Base-by-base conservation (phyloP, 2,113 vertebrate genomes). In the Athene cunicularia region DNA sequence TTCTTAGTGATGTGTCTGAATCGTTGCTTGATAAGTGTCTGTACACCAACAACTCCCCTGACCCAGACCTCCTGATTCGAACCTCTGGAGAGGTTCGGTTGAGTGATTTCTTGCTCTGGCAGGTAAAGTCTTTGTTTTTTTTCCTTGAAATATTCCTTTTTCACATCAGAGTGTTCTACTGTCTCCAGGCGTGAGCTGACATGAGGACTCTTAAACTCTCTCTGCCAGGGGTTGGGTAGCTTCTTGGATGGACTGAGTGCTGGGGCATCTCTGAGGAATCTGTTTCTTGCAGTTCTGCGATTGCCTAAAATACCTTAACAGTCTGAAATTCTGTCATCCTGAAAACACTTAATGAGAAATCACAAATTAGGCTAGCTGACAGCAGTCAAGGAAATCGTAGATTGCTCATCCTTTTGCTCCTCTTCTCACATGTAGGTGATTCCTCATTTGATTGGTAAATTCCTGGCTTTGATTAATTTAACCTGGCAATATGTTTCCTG, bases 91-190 rank as follows among this genome's bases (percentile, higher is more conserved):
- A 99, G 97, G 98, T 99, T 91, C 99, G 99, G 28, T 98, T 99
- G 91, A 99, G 99, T 22, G 99, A 99, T 97, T 99, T 99, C 95
- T 98, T 99, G 62, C 99, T 99, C 33, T 99, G 99, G 99, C 99
- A 99, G 99, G 99, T 99, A 98, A 96, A 86, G 45, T 20, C 24
- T 55, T 56, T 86, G 11, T 45, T 45, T 63, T 84, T 88, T 93
- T 60, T 82, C 28, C 66, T 66, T 79, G 59, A 90, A n/a, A 45
- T 81, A 2, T 9, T 75, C 80, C 41, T 14, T 28, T 28, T 81
- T 60, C 50, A 6, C 35, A 12, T 74, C 56, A 33, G 35, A 4
- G 15, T 52, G 35, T 74, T 84, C 55, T 58, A 0, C 66, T 32
- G 53, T 32, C 53, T 85, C 14, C 41, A 58, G 53, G 30, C 5